These are phyloP conservation scores for Leptinotarsa juncta DNA, from an alignment of 2,888 invertebrate genomes.

Conservation along the genomic window DNA sequence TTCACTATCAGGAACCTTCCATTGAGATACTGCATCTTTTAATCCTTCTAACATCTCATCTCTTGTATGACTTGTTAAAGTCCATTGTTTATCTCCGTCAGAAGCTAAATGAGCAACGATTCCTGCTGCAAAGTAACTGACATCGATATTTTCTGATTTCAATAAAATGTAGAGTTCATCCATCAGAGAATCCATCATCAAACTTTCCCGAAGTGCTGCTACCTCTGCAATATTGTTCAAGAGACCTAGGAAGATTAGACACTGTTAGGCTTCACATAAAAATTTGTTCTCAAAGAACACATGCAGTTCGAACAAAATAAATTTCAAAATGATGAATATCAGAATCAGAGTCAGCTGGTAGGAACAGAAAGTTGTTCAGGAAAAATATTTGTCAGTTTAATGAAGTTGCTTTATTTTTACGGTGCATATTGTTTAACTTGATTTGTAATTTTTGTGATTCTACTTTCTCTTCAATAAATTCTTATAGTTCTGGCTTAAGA, in stretches of 20 bases:
- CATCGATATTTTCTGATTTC: slow-evolving; percentile 74
- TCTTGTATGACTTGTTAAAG: slow-evolving; percentile 45
- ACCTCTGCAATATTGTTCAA: slow-evolving; percentile 84
- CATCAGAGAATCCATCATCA: slow-evolving; percentile 57
- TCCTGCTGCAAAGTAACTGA: slow-evolving; percentile 79
- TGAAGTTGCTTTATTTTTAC: too few relatives aligned
- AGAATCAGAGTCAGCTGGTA: too few relatives aligned
- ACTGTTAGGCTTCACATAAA: too few relatives aligned
- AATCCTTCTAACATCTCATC: slow-evolving; percentile 67
- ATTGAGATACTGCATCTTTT: slow-evolving; percentile 71
- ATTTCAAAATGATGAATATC: too few relatives aligned
- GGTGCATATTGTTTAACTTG: too few relatives aligned
- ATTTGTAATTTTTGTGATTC: too few relatives aligned
- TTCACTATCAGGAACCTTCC: slow-evolving; percentile 78
- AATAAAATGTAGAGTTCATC: slow-evolving; percentile 56
- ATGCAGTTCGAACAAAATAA: too few relatives aligned
- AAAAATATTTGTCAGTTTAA: too few relatives aligned
- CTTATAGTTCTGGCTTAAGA: too few relatives aligned
- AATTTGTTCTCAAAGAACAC: too few relatives aligned
- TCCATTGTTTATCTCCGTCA: slow-evolving; percentile 71
- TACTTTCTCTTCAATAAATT: too few relatives aligned
- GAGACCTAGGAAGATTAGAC: slow-evolving; percentile 62
- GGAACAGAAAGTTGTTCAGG: too few relatives aligned
- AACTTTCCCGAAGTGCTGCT: slow-evolving; percentile 57
- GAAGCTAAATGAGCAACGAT: slow-evolving; percentile 78